These are phyloP conservation scores for Drosophila sucinea DNA, from an alignment of 1,140 invertebrate species.

Conservation along the genomic window DNA sequence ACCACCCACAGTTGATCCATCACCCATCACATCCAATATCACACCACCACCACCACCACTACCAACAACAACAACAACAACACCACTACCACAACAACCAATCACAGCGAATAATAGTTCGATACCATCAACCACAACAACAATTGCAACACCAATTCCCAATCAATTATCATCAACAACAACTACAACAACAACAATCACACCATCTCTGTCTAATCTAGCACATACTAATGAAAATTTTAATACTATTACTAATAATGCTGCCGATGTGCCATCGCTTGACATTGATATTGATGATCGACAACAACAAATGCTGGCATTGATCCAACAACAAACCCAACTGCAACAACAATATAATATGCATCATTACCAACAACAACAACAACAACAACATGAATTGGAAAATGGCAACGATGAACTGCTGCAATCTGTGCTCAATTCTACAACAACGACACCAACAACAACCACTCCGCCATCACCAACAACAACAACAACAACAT, in stretches of 20 bases:
- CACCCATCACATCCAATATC: slow-evolving; percentile 64
- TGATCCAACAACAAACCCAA: slow-evolving; percentile 80
- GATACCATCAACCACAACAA: slow-evolving; percentile 27
- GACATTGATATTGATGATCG: slow-evolving; percentile 49
- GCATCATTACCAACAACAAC: slow-evolving; percentile 57
- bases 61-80: slow-evolving; percentile 49
- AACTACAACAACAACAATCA: slow-evolving; percentile 38
- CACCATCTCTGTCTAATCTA: slow-evolving; percentile 59
- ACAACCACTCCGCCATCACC: slow-evolving; percentile 46
- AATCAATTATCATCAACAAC: slow-evolving; percentile 25
- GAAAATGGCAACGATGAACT: slow-evolving; percentile 46
- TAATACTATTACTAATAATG: slow-evolving; percentile 78
- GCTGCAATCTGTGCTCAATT: slow-evolving; percentile 30
- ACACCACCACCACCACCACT: slow-evolving; percentile 41
- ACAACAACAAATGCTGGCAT: slow-evolving; percentile 76
- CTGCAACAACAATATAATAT: slow-evolving; percentile 77
- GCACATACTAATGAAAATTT: slow-evolving; percentile 81
- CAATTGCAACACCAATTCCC: slow-evolving; percentile 30
- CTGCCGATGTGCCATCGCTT: slow-evolving; percentile 58
- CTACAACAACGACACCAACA: slow-evolving; percentile 40
- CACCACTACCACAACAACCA: slow-evolving; percentile 16
- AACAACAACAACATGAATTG: slow-evolving; percentile 17
- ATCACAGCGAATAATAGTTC: slow-evolving; percentile 11
- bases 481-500: slow-evolving; percentile 46
- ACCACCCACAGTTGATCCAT: slow-evolving; percentile 73